Percentiles rank a stretch among this genome's conserved stretches.
Conservation (phyloP, 2,888 invertebrate species). For the Lycocerus yunnanus region DNA sequence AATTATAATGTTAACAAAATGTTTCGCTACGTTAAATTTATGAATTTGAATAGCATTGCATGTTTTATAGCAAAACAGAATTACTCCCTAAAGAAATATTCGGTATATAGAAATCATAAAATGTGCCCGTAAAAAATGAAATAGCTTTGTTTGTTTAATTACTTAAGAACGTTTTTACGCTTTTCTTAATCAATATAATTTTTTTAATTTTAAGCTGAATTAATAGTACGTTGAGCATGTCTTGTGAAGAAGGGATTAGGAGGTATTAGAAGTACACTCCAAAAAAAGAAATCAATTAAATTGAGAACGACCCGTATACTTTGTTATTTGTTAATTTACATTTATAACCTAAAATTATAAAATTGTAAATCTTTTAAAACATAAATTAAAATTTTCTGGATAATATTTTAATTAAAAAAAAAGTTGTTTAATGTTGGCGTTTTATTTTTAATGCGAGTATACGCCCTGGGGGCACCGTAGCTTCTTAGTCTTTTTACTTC, state of each 20-base stretch:
- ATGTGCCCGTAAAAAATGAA: conserved; percentile 34
- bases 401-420: not conserved
- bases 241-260: conserved; percentile 34
- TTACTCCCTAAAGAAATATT: conserved; percentile 14
- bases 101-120: conserved; percentile 31
- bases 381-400: not conserved
- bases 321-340: not conserved
- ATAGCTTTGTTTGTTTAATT: conserved; percentile 42
- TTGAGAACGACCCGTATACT: not conserved
- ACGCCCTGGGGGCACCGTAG: conserved; percentile 20
- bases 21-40: not conserved
- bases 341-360: not conserved
- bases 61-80: conserved; percentile 17
- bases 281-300: conserved; percentile 8
- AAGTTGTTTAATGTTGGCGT: not conserved
- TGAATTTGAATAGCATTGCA: conserved; percentile 21
- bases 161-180: conserved; percentile 39
- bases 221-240: conserved; percentile 39
- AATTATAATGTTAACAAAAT: not conserved
- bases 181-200: conserved; percentile 39
- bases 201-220: conserved; percentile 33
- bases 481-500: conserved; percentile 26
- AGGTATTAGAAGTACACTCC: conserved; percentile 30
- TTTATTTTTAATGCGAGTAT: conserved; percentile 12
- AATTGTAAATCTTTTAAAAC: not conserved